Base-by-base conservation (phyloP, 2,888 invertebrate species). In the Dicycla oo region DNA sequence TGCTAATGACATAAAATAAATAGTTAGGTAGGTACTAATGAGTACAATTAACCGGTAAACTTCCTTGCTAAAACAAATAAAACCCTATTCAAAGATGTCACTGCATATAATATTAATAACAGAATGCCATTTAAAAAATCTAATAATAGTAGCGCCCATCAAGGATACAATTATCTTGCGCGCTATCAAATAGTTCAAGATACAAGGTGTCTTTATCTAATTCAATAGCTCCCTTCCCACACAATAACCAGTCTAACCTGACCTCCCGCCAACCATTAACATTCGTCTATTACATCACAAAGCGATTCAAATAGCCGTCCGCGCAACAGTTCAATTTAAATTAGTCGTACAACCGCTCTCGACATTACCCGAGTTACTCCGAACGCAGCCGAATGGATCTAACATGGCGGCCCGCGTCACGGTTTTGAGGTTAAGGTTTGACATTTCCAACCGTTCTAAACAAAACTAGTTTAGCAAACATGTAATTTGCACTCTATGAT, bases 341-440 rank as follows among this genome's bases (percentile, higher is more conserved):
- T 86, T 91, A 89, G 93, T 77, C 68, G 43, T 20, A 53, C 85
- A 86, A 86, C 78, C 86, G 83, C 80, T 83, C 83, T 78, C 87
- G 87, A 89, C 77, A 69, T 65, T 69, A 72, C 54, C 89, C 93
- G 93, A 93, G 87, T 86, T 77, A 69, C 77, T 77, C 89, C 94
- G 94, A 95, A 87, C 83, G 85, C 75, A 85, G 79, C 90, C 94
- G 94, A 94, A 90, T 85, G 86, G 79, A 78, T 85, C 92, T 90
- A 95, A 94, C 86, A 94, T 95, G 94, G 94, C 94, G 91, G 87
- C 91, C 86, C 53, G 69, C 93, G 93, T 94, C 95, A 94, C 92
- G 93, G 94, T 95, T 95, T 95, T 94, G 94, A 96, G 95, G 95
- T 96, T 94, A 95, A 95, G 95, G 95, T 95, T 95, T 95, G 94